phyloP scores from a whole-genome alignment of 2,888 invertebrate genomes.

The Platerodrilus igneus region DNA sequence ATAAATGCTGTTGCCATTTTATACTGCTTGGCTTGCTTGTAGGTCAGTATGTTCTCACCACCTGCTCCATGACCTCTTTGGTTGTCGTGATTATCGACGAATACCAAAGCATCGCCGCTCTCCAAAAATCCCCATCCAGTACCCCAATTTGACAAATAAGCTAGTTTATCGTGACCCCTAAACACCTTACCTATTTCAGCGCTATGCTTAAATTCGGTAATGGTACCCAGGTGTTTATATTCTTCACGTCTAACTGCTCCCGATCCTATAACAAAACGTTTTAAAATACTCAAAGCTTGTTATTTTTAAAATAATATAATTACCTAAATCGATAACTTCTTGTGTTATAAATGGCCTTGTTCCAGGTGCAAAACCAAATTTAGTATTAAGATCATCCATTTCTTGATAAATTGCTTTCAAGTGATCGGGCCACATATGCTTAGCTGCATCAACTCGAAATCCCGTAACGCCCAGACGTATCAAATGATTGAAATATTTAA shows the following conservation, averaged over 20 bases:
- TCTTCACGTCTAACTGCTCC: constrained; percentile 47
- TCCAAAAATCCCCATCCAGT: constrained; percentile 62
- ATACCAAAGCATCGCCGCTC: constrained; percentile 37
- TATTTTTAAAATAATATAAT: no score
- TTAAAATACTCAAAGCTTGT: no score
- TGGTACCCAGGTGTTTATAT: constrained; percentile 51
- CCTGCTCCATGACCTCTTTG: constrained; percentile 64
- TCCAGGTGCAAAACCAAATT: constrained; percentile 60
- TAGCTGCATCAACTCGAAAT: constrained; percentile 73
- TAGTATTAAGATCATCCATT: constrained; percentile 58
- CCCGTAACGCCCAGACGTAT: constrained; percentile 66
- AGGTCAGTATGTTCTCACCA: constrained; percentile 59
- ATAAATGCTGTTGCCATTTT: constrained; percentile 79
- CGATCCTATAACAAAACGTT: constrained; percentile 29
- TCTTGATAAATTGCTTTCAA: constrained; percentile 60
- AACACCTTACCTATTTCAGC: constrained; percentile 55
- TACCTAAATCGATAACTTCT: constrained; percentile 80
- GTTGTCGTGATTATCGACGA: constrained; percentile 69
- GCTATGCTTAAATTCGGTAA: constrained; percentile 71
- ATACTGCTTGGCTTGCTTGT: constrained; percentile 63
- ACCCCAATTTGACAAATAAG: constrained; percentile 62
- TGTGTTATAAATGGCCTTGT: constrained; percentile 67
- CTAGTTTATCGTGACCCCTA: constrained; percentile 57
- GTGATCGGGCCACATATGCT: constrained; percentile 76
- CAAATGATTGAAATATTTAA: constrained; percentile 64